Base-by-base conservation (phyloP, 2,888 invertebrate genomes). In the Lymantria dispar region DNA sequence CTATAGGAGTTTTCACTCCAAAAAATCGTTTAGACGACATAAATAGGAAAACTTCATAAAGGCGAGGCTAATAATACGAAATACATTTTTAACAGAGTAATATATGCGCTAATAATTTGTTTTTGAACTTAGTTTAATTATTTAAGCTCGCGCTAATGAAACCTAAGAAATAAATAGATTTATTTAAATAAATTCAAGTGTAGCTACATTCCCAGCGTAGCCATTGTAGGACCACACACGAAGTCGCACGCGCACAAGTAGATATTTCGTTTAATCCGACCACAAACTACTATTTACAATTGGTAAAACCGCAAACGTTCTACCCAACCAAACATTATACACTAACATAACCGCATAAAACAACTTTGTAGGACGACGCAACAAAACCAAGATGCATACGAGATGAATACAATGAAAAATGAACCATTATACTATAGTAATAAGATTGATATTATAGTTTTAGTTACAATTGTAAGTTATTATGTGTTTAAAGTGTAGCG, bases 201-300 rank as follows among this genome's bases (percentile, higher is more conserved):
- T 66, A 76, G 74, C 65, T 54, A 43, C 40, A 59, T 67, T 48
- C 62, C 48, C 14, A 47, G 12, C 65, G 45, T 50, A 51, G 30
- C 58, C 55, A 52, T 48, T 51, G 40, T 37, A 48, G 48, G 77
- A 76, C 77, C 76, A 76, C 78, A 77, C 77, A 76, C 73, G 70
- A 53, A 43, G 74, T 2, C 64, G 67, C 68, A 58, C 63, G 62
- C 60, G 68, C 62, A 60, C 40, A 13, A 59, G 61, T 66, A 61
- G 63, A 71, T 63, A 74, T 72, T 72, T 71, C 73, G 74, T 67
- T 71, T 71, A 71, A 73, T 68, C 65, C 60, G 52, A 54, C 51
- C 43, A 63, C 71, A 47, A 71, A 61, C 43, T 50, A 64, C 64
- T 42, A 50, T 48, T 14, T 43, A 52, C 55, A 39, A 14, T 37